These are phyloP conservation scores for Sebastes schlegelii DNA, from an alignment of 2,113 vertebrate genomes.

Conservation along the genomic window DNA sequence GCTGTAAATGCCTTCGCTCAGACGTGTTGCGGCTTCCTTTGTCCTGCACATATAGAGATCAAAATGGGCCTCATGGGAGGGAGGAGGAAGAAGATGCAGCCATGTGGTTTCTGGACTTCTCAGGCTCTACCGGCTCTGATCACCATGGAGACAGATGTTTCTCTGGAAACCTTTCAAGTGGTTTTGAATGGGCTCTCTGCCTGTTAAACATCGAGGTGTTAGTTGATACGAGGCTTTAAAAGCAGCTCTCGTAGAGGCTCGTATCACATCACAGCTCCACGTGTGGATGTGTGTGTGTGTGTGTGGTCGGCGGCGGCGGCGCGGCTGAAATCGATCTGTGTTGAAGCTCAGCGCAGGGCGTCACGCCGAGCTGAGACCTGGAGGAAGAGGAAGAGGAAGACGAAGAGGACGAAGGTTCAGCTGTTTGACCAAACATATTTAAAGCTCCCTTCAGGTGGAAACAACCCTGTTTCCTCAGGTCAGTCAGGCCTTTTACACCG, in stretches of 20 bases:
- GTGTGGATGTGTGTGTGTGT: constrained; percentile 1
- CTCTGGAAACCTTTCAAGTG: constrained; percentile 12
- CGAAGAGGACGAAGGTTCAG: too few relatives aligned
- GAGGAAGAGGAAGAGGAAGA: not conserved
- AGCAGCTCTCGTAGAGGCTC: constrained; percentile 4
- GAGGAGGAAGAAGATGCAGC: not conserved
- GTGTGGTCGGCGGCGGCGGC: too few relatives aligned
- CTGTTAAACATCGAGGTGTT: not conserved
- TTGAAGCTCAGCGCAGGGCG: too few relatives aligned
- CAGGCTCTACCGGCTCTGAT: not conserved
- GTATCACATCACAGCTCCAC: not conserved
- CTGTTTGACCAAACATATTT: not conserved
- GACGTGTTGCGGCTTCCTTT: not conserved
- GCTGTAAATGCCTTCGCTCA: not conserved
- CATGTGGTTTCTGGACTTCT: not conserved
- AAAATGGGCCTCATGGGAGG: not conserved
- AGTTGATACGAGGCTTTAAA: constrained; percentile 19
- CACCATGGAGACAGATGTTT: constrained; percentile 41
- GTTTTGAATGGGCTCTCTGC: constrained; percentile 17
- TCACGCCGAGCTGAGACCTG: too few relatives aligned
- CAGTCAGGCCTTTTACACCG: too few relatives aligned
- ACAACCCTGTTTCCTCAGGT: not conserved
- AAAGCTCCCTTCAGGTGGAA: not conserved
- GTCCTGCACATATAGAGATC: constrained; percentile 22
- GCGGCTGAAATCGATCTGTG: not conserved